Evolutionary conservation across 1,140 invertebrate genomes (phyloP), one percentile per base, ranked within the genome.

Genomic region (Phocides pigmalion): DNA sequence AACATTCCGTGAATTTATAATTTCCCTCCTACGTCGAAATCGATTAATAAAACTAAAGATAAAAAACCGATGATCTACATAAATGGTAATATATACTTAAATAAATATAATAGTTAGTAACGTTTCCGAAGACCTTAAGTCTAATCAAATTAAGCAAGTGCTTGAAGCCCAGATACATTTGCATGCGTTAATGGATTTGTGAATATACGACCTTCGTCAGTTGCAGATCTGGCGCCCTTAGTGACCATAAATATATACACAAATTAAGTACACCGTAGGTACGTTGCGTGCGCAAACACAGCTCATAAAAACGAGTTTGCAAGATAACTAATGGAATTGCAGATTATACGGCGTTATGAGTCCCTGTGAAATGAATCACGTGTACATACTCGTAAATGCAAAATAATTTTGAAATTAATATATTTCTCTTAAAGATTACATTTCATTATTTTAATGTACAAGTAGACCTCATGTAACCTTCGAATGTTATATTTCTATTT

Each of bases 281-380:
- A 50, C 20, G n/a, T 65, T 62, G 53, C 64, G 61, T 64, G 42
- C 47, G 56, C 44, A 46, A 37, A 39, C 53, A 44, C 15, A 16
- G 51, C 6, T 42, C 51, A 22, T 73, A 75, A 78, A 78, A 53
- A 47, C 58, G 63, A 16, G 47, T 58, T 65, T 41, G 44, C 54
- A 44, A 54, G 71, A 64, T 70, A 72, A 65, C 53, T 75, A 80
- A 80, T 77, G 70, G 68, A 73, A 76, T 78, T 74, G 70, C 72
- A 69, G 68, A 72, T 72, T 73, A 71, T 69, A 70, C 50, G 39
- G 56, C 67, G 32, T 50, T 50, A 22, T 9, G 25, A 32, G 9
- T 25, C 25, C 22, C 15, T 11, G 47, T 20, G 25, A 28, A 28
- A 28, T 8, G 25, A 6, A 14, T 20, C 8, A 28, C 22, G 6